Conservation (phyloP, 2,888 invertebrate genomes). For the Sinelater perroti region DNA sequence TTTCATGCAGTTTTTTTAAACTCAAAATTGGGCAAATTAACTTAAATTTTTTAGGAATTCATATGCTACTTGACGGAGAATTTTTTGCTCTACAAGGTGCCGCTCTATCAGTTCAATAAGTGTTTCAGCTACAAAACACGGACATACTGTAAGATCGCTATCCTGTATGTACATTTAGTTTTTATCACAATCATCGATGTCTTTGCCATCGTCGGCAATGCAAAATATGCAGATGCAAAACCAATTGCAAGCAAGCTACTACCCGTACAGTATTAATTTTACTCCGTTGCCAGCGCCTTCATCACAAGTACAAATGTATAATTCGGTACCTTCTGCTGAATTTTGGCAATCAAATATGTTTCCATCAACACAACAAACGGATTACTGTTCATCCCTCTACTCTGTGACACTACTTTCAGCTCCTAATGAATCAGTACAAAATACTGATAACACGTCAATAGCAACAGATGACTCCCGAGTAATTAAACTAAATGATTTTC, state of each 20-base stretch:
- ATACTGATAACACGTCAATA: slow-evolving; percentile 14
- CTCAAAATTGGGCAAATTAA: no score
- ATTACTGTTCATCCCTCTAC: slow-evolving; percentile 4
- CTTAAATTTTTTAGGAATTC: no score
- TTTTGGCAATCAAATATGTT: slow-evolving; percentile 7
- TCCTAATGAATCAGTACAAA: slow-evolving; percentile 10
- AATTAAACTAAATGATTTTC: slow-evolving; percentile 16
- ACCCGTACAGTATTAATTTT: slow-evolving; percentile 1
- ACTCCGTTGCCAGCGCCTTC: neutral
- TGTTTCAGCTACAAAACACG: no score
- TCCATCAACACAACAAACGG: neutral
- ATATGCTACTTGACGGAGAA: no score
- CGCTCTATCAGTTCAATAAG: no score
- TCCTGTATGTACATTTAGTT: no score
- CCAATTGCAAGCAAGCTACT: slow-evolving; percentile 12
- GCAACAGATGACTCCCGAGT: slow-evolving; percentile 8
- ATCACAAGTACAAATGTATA: slow-evolving; percentile 7
- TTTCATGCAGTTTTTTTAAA: no score
- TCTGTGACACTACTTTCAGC: slow-evolving; percentile 5
- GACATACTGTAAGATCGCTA: no score
- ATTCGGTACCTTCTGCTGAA: slow-evolving; percentile 7
- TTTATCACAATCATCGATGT: slow-evolving; percentile 18
- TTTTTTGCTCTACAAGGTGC: no score
- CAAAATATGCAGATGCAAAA: slow-evolving; percentile 17
- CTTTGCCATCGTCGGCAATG: slow-evolving; percentile 5